These are phyloP conservation scores for Crambe crambe DNA, from an alignment of 37 sponge, comb jelly and placozoan genomes.

Conservation along the genomic window DNA sequence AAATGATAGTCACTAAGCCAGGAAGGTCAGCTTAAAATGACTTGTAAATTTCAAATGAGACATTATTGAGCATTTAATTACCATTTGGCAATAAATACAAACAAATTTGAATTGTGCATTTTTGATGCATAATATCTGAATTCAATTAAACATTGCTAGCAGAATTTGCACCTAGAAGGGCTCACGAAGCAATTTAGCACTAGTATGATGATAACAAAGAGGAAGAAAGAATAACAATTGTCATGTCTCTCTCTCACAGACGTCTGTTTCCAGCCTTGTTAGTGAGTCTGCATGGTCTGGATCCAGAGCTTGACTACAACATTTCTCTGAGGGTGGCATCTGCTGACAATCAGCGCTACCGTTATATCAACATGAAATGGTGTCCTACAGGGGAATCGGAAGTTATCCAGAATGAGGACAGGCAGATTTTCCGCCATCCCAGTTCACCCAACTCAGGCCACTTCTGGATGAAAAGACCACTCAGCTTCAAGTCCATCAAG, in stretches of 20 bases:
- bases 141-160: too few species aligned
- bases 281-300: conserved; percentile 61
- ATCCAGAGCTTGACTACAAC: conserved; percentile 37
- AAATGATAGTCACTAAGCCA: conserved; percentile 78
- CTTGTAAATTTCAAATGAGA: not conserved
- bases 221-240: not conserved
- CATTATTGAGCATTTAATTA: too few species aligned
- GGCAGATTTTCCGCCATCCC: conserved; percentile 54
- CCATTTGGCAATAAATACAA: too few species aligned
- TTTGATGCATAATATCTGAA: too few species aligned
- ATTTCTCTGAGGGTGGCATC: conserved; percentile 34
- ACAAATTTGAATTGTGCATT: too few species aligned
- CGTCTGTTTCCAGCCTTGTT: conserved; percentile 60
- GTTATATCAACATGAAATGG: conserved; percentile 49
- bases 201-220: too few species aligned
- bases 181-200: too few species aligned
- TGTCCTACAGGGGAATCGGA: conserved; percentile 34
- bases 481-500: conserved; percentile 70
- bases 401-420: conserved; percentile 41
- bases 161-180: too few species aligned
- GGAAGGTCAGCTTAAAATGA: conserved; percentile 47
- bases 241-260: conserved; percentile 4
- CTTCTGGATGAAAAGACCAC: conserved; percentile 66
- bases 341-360: conserved; percentile 63
- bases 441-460: conserved; percentile 52